Base-by-base conservation (phyloP, 2,113 vertebrate genomes). In the Rhinopomastus cyanomelas region DNA sequence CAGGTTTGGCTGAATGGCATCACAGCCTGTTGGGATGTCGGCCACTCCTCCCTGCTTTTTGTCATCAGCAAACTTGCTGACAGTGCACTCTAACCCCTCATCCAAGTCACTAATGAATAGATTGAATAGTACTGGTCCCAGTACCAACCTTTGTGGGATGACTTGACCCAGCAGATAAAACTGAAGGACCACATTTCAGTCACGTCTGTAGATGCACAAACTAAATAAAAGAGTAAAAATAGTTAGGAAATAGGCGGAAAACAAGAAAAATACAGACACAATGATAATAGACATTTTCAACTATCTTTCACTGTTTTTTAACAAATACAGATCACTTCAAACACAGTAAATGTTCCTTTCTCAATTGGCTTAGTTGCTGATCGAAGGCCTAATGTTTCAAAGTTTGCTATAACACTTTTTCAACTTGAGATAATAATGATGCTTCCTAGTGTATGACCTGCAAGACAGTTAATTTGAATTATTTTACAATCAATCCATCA, bases 151-250 rank as follows among this genome's bases (percentile, higher is more conserved):
- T n/a, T n/a, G n/a, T n/a, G n/a, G n/a, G n/a, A n/a, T n/a, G n/a
- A n/a, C n/a, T 79, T 88, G 89, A 89, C 75, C 79, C 23, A 89
- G 39, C 16, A 82, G 67, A 89, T 30, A 76, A 87, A 90, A 87
- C 42, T 66, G 42, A 80, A 87, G 26, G 51, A 62, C 69, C 25
- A 26, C 26, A 18, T 92, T 94, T 93, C 61, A 81, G 66, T 81
- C 44, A 72, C 5, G 2, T 84, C 67, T 87, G 37, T 23, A 56
- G 55, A 39, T 23, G 29, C 11, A 59, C 22, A 23, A 81, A 76
- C 20, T 68, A 65, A 85, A 72, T 20, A 17, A 55, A 93, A 44
- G 2, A n/a, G 16, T 37, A 87, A 87, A 82, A 93, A 79, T 42
- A 76, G 17, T 11, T 29, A 36, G 39, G 39, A 42, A 42, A 42